Evolutionary conservation across 2,888 invertebrate genomes (phyloP), one percentile per base, ranked within the genome.

Genomic region (Cerastis rubricosa): DNA sequence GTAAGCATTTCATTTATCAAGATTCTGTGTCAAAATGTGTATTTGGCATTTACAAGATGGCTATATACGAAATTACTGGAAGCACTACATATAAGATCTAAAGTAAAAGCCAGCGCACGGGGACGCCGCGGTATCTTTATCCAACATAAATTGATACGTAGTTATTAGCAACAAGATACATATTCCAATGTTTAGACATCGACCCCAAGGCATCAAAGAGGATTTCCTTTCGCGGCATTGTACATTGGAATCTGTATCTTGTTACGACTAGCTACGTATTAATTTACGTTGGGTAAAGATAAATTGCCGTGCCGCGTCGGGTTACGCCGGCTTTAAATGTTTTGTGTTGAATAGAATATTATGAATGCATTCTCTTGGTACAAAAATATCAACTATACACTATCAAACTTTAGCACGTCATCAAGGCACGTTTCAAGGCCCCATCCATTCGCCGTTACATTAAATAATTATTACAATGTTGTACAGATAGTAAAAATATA

Each of bases 21-120:
- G 80, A 81, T 84, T 90, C 84, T 87, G 87, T 76, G 69, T 89
- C 84, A 81, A 88, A 88, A 86, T 85, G 83, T 49, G 73, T 91
- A 91, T 93, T 94, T 94, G 92, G 92, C 92, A 92, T 93, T 90
- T 89, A 89, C 85, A 91, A 86, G 87, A 88, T 84, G 74, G 87
- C 85, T 88, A 85, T 83, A 82, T 85, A 84, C 80, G 87, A 85
- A 90, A 77, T 82, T 89, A 90, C 90, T 93, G 94, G 94, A 95
- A 95, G 95, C 94, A 91, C 94, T 94, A 92, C 86, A 84, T 86
- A 76, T 86, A 88, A 85, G 65, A 88, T 88, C 75, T 90, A 87
- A 79, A 82, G 79, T 84, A 79, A 7, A 25, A 12, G 57, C 25
- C 14, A 57, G 57, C 25, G 25, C 25, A 25, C 25, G 57, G 2